Conservation (phyloP, 2,888 invertebrate species). For the Orgyia antiqua region DNA sequence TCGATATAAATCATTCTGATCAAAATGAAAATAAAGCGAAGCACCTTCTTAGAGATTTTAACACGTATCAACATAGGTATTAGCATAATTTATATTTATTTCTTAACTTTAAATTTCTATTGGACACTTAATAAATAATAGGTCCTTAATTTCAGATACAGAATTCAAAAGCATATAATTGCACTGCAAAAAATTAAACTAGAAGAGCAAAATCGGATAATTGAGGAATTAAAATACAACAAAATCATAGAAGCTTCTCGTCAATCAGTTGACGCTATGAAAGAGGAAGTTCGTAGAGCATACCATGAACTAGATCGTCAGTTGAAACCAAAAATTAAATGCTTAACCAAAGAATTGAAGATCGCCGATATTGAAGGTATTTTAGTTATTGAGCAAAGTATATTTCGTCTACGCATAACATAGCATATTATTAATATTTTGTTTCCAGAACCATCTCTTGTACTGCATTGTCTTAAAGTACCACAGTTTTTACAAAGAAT, state of each 20-base stretch:
- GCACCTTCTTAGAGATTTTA: constrained; percentile 47
- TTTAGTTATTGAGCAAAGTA: not conserved
- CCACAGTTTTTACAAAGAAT: constrained; percentile 85
- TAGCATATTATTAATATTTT: not conserved
- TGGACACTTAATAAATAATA: too few species aligned
- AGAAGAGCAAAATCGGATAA: constrained; percentile 84
- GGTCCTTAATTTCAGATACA: constrained; percentile 78
- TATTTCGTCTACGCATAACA: not conserved
- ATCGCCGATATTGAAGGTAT: constrained; percentile 64
- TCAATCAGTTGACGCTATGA: constrained; percentile 75
- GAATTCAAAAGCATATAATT: constrained; percentile 85
- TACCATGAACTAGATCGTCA: constrained; percentile 76
- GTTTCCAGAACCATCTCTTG: constrained; percentile 56
- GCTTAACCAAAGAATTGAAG: constrained; percentile 66
- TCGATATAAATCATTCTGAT: constrained; percentile 26
- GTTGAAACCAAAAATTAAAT: constrained; percentile 76
- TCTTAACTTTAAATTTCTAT: not conserved
- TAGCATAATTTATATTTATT: not conserved
- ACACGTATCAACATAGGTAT: constrained; percentile 66
- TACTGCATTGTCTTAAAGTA: constrained; percentile 74
- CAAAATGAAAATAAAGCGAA: constrained; percentile 44
- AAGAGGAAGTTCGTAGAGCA: constrained; percentile 76
- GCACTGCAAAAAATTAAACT: constrained; percentile 84
- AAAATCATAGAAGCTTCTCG: constrained; percentile 82
- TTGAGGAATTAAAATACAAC: constrained; percentile 84